Percentiles rank a stretch among this genome's conserved stretches.
phyloP scores from a whole-genome alignment of 2,888 invertebrate genomes.

The Volucella zonaria region DNA sequence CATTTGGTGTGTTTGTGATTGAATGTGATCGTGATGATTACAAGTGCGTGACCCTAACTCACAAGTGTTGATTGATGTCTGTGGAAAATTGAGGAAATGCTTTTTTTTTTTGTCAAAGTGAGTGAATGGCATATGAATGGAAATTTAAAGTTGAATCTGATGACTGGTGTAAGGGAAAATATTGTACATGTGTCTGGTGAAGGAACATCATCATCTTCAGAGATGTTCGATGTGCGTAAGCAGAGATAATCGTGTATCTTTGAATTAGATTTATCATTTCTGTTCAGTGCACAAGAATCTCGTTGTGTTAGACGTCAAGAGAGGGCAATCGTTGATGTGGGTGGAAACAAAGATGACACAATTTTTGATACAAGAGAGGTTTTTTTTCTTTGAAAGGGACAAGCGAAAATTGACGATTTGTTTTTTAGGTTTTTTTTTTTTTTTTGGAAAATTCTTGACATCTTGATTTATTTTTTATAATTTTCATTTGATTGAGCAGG shows the following conservation, averaged over 20 bases:
- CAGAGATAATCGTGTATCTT: conserved; percentile 63
- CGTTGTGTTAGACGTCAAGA: conserved; percentile 19
- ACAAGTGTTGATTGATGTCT: conserved; percentile 72
- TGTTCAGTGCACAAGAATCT: conserved; percentile 49
- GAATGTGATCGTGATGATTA: conserved; percentile 69
- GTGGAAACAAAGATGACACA: conserved; percentile 44
- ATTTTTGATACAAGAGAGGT: conserved; percentile 28
- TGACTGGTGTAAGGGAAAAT: conserved; percentile 52
- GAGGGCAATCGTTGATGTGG: conserved; percentile 24
- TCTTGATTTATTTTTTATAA: background rate
- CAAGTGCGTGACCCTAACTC: conserved; percentile 72
- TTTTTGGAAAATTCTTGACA: background rate
- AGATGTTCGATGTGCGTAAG: conserved; percentile 62
- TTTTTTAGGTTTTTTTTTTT: background rate
- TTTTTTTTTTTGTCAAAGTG: background rate
- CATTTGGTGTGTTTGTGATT: conserved; percentile 39
- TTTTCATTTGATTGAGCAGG: conserved; percentile 36
- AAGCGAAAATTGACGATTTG: conserved; percentile 13
- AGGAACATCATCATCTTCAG: conserved; percentile 56
- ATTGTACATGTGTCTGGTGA: conserved; percentile 35
- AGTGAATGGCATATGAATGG: conserved; percentile 71
- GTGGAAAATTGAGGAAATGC: conserved; percentile 67
- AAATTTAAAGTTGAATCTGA: conserved; percentile 36
- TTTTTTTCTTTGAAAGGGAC: background rate
- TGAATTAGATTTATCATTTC: conserved; percentile 59